Evolutionary conservation across 2,797 vertebrate species (phyloP).

Genomic region (Esox lucius): DNA sequence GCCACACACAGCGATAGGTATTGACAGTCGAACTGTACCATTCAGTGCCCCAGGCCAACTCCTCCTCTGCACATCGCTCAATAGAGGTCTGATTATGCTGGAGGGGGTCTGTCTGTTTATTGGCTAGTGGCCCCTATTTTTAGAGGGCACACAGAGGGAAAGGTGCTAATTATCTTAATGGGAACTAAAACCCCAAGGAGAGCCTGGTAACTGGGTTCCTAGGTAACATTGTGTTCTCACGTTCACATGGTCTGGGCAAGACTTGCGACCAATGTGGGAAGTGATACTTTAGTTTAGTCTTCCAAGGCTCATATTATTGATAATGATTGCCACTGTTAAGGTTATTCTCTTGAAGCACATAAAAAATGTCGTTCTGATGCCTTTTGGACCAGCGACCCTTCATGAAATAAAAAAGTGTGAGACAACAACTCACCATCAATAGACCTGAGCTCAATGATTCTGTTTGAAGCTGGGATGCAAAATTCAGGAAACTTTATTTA

Average conservation of each 20-base stretch:
- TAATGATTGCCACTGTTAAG: not conserved
- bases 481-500: no score
- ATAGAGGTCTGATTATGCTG: not conserved
- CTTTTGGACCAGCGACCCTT: not conserved
- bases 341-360: no score
- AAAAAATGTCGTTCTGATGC: not conserved
- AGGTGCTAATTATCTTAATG: not conserved
- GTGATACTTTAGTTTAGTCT: not conserved
- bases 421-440: not conserved
- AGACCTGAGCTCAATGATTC: not conserved
- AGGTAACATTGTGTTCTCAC: not conserved
- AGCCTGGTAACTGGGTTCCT: not conserved
- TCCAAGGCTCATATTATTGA: not conserved
- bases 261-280: not conserved
- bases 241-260: not conserved
- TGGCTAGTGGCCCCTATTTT: not conserved
- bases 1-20: not conserved
- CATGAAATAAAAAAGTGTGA: not conserved
- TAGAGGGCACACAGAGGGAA: not conserved
- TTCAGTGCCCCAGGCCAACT: not conserved
- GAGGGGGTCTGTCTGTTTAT: not conserved
- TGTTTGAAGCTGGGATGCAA: no score
- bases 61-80: not conserved
- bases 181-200: not conserved
- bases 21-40: not conserved